phyloP scores from a whole-genome alignment of 1,140 invertebrate species.

The Drosophila ercepeae region DNA sequence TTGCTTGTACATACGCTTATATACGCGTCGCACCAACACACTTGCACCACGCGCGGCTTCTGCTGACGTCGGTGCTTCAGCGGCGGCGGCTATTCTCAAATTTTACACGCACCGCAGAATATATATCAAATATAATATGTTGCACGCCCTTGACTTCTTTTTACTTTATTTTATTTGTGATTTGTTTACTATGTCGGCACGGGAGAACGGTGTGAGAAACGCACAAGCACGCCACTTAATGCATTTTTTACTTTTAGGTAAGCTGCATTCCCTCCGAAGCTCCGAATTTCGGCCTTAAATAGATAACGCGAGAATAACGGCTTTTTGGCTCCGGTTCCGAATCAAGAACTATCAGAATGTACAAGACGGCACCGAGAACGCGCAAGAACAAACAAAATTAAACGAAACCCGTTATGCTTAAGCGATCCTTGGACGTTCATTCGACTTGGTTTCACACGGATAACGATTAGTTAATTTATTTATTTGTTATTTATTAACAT shows the following conservation, averaged over 20 bases:
- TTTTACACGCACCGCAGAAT: conserved; percentile 56
- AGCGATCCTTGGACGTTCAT: neutral
- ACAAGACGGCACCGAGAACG: neutral
- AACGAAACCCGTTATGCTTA: neutral
- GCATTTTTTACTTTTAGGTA: conserved; percentile 27
- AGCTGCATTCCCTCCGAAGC: conserved; percentile 6
- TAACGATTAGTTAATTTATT: neutral
- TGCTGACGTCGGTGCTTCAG: conserved; percentile 41
- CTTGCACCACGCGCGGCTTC: conserved; percentile 55
- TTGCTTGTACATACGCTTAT: conserved; percentile 25
- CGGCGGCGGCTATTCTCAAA: conserved; percentile 40
- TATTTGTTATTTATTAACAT: neutral
- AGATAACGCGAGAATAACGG: conserved; percentile 9
- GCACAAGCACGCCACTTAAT: conserved; percentile 1
- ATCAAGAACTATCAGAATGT: neutral
- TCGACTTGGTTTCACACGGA: neutral
- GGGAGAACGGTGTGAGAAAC: conserved; percentile 3
- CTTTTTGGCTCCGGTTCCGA: neutral
- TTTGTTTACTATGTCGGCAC: conserved; percentile 8
- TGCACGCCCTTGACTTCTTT: conserved; percentile 4
- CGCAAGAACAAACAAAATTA: neutral
- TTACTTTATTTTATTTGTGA: conserved; percentile 5
- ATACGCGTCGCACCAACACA: conserved; percentile 67
- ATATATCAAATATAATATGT: conserved; percentile 35
- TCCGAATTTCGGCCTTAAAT: conserved; percentile 20